Base-by-base conservation (phyloP, 2,888 invertebrate species). In the Ypsolopha sequella region DNA sequence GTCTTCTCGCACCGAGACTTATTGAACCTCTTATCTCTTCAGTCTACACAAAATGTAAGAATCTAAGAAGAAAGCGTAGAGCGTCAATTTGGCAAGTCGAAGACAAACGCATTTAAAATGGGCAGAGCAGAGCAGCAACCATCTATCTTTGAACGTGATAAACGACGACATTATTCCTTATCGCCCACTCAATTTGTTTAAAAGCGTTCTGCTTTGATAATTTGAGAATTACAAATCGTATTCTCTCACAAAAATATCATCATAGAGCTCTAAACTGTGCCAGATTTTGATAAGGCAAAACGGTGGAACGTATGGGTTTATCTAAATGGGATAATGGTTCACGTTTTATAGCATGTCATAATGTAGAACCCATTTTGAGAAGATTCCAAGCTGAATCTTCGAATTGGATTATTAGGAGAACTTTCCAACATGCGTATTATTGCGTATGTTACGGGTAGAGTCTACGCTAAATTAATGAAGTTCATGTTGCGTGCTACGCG, bases 121-220 rank as follows among this genome's bases (percentile, higher is more conserved):
- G 85, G 84, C 74, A 81, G 80, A 84, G 84, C 74, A 79, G 81
- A 82, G 81, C 80, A 75, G 76, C 73, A 70, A 73, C 78, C 79
- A 86, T 86, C 84, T 80, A 85, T 86, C 85, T 82, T 71, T 63
- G 72, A 73, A 77, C 80, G 81, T 85, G 86, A 86, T 84, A 86
- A 85, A 86, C 80, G 85, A 81, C 84, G 84, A 82, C 86, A 85
- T 86, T 86, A 85, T 81, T 85, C 77, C 81, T 86, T 86, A 85
- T 86, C 86, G 81, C 82, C 84, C 79, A 84, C 85, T 86, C 86
- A 85, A 86, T 86, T 86, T 86, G 82, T 86, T 84, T 84, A 82
- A 86, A 84, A 86, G 84, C 85, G 79, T 81, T 84, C 75, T 82
- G 80, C 84, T 84, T 85, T 85, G 80, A 86, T 86, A 84, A 86